Percentiles rank a stretch among this genome's conserved stretches.
Conservation (phyloP, 1,140 invertebrate genomes). For the Heliothis subflexa region DNA sequence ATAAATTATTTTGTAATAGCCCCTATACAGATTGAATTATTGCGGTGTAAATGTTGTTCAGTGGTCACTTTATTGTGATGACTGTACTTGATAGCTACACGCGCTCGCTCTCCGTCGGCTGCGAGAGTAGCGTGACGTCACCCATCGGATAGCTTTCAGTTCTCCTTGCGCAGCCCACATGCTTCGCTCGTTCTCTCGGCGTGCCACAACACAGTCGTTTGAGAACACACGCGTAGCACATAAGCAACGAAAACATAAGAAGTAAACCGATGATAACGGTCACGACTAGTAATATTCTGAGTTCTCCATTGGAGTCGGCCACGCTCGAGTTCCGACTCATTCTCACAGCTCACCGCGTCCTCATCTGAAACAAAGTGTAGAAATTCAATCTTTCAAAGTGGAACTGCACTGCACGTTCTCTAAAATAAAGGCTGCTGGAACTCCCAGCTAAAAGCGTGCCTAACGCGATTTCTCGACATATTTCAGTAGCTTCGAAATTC, state of each 20-base stretch:
- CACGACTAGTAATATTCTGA: constrained; percentile 84
- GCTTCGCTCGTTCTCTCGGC: constrained; percentile 75
- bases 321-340: constrained; percentile 73
- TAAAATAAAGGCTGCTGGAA: neutral
- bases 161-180: constrained; percentile 68
- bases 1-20: constrained; percentile 12
- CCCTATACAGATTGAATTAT: constrained; percentile 17
- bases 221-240: constrained; percentile 87
- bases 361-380: constrained; percentile 64
- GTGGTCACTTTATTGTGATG: constrained; percentile 24
- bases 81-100: constrained; percentile 61
- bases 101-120: constrained; percentile 86
- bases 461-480: constrained; percentile 1
- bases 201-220: constrained; percentile 84
- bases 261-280: constrained; percentile 85
- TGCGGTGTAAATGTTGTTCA: constrained; percentile 6
- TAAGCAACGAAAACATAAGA: constrained; percentile 84
- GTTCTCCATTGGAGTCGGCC: constrained; percentile 80
- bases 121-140: constrained; percentile 84
- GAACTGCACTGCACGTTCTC: neutral
- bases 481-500: neutral
- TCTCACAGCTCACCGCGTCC: constrained; percentile 39
- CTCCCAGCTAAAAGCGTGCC: neutral
- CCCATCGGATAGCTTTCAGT: constrained; percentile 85
- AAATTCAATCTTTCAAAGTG: constrained; percentile 3